A percentile compares a stretch with the other conserved stretches of the same genome.
Conservation (phyloP, 1,140 invertebrate genomes). For the Druon quercuslanigerum region DNA sequence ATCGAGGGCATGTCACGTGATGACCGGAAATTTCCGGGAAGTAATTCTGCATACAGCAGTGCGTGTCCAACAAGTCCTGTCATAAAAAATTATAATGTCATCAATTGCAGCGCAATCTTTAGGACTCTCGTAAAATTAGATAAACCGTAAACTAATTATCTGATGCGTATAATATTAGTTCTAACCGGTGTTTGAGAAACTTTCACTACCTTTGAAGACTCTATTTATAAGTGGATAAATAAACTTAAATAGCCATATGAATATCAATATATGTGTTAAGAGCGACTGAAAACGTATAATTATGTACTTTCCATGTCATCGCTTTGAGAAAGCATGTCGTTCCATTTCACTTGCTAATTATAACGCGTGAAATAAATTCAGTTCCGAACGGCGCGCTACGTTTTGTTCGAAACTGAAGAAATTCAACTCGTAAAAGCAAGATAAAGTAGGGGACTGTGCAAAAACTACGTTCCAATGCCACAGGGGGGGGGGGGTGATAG, state of each 20-base stretch:
- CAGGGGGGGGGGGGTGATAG: too few species aligned
- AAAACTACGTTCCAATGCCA: too few species aligned
- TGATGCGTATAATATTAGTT: background rate
- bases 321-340: slow-evolving; percentile 57
- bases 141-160: background rate
- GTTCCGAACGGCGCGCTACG: background rate
- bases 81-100: slow-evolving; percentile 28
- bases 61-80: slow-evolving; percentile 31
- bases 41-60: slow-evolving; percentile 28
- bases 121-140: background rate
- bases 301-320: slow-evolving; percentile 33
- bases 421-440: background rate
- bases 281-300: background rate
- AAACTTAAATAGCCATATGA: background rate
- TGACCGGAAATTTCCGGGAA: slow-evolving; percentile 39
- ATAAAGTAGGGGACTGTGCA: background rate
- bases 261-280: slow-evolving; percentile 19
- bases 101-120: background rate
- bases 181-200: background rate
- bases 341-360: slow-evolving; percentile 55
- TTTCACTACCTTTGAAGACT: slow-evolving; percentile 2
- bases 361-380: slow-evolving; percentile 30
- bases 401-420: slow-evolving; percentile 7
- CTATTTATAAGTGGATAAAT: background rate
- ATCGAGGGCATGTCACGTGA: slow-evolving; percentile 46